phyloP scores from a whole-genome alignment of 92 coral and sea anemone genomes.

The Diadumene lineata region DNA sequence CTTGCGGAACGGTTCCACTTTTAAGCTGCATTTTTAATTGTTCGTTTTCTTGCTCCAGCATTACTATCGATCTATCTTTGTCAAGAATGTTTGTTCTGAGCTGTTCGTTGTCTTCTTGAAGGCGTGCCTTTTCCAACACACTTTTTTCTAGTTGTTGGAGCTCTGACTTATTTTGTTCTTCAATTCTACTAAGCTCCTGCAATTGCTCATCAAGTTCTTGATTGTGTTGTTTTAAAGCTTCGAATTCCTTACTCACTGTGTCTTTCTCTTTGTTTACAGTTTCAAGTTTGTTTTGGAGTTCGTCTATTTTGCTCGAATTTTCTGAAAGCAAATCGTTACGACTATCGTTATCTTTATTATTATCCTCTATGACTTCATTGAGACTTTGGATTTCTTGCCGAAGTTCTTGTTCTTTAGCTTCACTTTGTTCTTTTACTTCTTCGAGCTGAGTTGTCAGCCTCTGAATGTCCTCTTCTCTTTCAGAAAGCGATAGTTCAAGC shows the following conservation, averaged over 20 bases:
- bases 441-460: constrained; percentile 31
- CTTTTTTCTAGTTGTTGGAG: neutral
- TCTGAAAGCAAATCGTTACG: constrained; percentile 20
- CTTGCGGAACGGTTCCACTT: constrained; percentile 8
- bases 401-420: constrained; percentile 41
- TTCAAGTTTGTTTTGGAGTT: constrained; percentile 3
- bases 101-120: constrained; percentile 29
- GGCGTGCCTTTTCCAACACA: neutral
- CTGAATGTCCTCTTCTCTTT: constrained; percentile 42
- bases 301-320: neutral
- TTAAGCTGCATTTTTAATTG: constrained; percentile 32
- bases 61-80: constrained; percentile 46
- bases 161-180: constrained; percentile 1
- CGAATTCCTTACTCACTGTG: constrained; percentile 13
- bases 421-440: constrained; percentile 7
- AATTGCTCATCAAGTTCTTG: neutral
- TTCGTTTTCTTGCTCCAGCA: constrained; percentile 28
- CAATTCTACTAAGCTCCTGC: constrained; percentile 10
- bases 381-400: constrained; percentile 40
- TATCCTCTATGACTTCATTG: constrained; percentile 42
- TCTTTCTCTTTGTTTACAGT: constrained; percentile 11
- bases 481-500: constrained; percentile 38
- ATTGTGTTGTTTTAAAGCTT: neutral
- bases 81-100: constrained; percentile 3
- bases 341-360: constrained; percentile 8